Base-by-base conservation (phyloP, 2,113 vertebrate genomes). In the Sinocyclocheilus maitianheensis region DNA sequence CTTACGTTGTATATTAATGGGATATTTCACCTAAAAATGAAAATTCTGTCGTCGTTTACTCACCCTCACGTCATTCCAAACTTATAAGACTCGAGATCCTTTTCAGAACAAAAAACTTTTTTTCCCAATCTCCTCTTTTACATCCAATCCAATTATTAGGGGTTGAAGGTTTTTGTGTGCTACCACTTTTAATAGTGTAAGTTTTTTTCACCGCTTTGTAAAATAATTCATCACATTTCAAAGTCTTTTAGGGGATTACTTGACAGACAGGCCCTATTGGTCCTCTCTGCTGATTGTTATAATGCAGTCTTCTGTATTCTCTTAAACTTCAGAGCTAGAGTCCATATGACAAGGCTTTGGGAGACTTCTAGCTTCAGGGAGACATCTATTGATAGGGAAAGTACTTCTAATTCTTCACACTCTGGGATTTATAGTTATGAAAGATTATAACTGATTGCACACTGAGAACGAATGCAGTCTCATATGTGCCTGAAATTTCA, bases 261-360 rank as follows among this genome's bases (percentile, higher is more conserved):
- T 80, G 55, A 43, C 30, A 37, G 53, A 62, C 53, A 79, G 30
- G 43, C 43, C 8, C 34, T 37, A 55, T 55, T 77, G 51, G 60
- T 79, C 30, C 77, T 63, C 20, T 63, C 78, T 79, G 40, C 60
- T 24, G 24, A 77, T 53, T 58, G 22, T 43, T 76, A 12, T 63
- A n/a, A 62, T 9, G 6, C 5, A 22, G 13, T 67, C 8, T 62
- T 58, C 51, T 37, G 18, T 78, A 37, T 10, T 53, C n/a, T 80
- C 9, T 80, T n/a, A 40, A 63, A 40, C 60, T 63, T 40, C 55
- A 62, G 34, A 62, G 11, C 46, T 22, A 60, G 20, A 51, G 7
- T 76, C n/a, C 18, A 24, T 65, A 9, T 30, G 60, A 20, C 13
- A 67, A 62, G 34, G 20, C 55, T 79, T 79, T 7, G 8, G 12